phyloP scores from a whole-genome alignment of 1,140 invertebrate species.

The silkworm (Bombyx mori) region DNA sequence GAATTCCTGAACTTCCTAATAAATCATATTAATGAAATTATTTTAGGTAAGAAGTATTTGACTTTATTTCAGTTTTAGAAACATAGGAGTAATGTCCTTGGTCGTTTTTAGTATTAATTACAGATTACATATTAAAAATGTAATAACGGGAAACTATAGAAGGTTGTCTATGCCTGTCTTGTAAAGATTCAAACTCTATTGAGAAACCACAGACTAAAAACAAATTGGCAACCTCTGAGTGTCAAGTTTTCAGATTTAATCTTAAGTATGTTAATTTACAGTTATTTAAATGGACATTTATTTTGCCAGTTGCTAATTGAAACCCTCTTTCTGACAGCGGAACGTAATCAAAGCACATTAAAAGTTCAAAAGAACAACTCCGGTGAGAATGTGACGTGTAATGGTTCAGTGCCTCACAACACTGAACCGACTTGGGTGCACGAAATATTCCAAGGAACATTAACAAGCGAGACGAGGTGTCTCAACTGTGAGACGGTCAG shows the following conservation, averaged over 20 bases:
- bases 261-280: not conserved
- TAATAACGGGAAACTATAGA: too few species aligned
- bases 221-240: too few species aligned
- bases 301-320: not conserved
- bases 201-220: too few species aligned
- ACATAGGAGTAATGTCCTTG: too few species aligned
- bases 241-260: not conserved
- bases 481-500: constrained; percentile 99
- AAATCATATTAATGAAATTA: constrained; percentile 95
- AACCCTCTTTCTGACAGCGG: constrained; percentile 70
- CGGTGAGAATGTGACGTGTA: constrained; percentile 59
- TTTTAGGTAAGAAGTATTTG: constrained; percentile 79
- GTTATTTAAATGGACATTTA: not conserved
- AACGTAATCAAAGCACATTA: constrained; percentile 81
- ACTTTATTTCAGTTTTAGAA: too few species aligned
- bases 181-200: too few species aligned
- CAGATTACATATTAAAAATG: too few species aligned
- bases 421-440: constrained; percentile 99
- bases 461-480: constrained; percentile 99
- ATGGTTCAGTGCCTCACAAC: constrained; percentile 81
- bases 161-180: too few species aligned
- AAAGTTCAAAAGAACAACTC: constrained; percentile 56
- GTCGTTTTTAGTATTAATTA: too few species aligned
- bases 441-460: constrained; percentile 99
- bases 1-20: constrained; percentile 99